A percentile compares a stretch with the other conserved stretches of the same genome.
These are phyloP conservation scores for Anser brachyrhynchus DNA, from an alignment of 2,113 vertebrate species.

Conservation along the genomic window DNA sequence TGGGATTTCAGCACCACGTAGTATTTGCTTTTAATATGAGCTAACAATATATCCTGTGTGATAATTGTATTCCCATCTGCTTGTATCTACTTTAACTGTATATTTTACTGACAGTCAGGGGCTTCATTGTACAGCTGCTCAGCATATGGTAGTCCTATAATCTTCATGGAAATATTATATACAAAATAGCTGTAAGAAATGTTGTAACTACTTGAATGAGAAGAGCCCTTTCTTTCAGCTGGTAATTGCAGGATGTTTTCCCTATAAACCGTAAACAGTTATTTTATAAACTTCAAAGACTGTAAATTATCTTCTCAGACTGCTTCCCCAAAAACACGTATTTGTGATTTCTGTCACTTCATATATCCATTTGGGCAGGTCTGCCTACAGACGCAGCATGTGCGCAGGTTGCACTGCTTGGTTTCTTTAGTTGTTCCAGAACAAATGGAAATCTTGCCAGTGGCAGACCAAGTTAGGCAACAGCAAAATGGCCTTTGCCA, in stretches of 20 bases:
- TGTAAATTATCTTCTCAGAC: constrained; percentile 3
- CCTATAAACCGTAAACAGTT: neutral
- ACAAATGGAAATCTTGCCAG: neutral
- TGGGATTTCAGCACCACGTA: neutral
- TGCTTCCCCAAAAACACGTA: neutral
- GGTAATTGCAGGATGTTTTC: constrained; percentile 17
- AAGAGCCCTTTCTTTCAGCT: neutral
- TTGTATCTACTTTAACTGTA: constrained; percentile 22
- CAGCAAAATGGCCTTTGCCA: neutral
- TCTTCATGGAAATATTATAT: constrained; percentile 18
- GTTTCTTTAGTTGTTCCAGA: neutral
- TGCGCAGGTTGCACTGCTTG: neutral
- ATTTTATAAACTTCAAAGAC: constrained; percentile 49
- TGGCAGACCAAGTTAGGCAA: neutral
- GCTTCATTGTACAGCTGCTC: constrained; percentile 41
- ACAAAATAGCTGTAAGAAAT: neutral
- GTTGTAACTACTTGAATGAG: neutral
- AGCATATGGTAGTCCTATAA: constrained; percentile 31
- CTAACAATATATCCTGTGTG: neutral
- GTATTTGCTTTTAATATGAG: neutral
- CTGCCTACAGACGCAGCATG: neutral
- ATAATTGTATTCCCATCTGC: constrained; percentile 50
- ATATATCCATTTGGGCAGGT: neutral
- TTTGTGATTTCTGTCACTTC: neutral
- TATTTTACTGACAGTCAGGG: constrained; percentile 10